Base-by-base conservation (phyloP, 2,113 vertebrate genomes). In the Bos indicus region DNA sequence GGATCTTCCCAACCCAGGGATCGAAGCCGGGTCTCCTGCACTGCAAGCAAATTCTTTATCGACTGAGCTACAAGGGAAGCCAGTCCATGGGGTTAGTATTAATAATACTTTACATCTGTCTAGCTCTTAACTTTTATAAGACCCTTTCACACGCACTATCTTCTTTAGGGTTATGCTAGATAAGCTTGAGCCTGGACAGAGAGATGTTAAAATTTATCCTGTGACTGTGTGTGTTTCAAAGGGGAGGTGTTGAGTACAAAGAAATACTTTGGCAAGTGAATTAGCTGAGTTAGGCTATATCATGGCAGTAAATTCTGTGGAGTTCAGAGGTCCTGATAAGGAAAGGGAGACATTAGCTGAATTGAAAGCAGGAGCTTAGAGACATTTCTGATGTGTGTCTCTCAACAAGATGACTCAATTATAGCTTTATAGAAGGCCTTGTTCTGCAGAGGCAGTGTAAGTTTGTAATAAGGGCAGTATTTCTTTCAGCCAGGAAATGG, bases 401-500 rank as follows among this genome's bases (percentile, higher is more conserved):
- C 9, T 7, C 64, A 90, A 85, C 52, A 92, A 17, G 5, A 56
- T 40, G 88, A 95, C 64, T 97, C 33, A 40, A 14, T 86, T 98
- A 95, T 71, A 56, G 52, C n/a, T 95, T 95, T 92, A 80, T 83
- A 89, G 87, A 64, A 96, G 95, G 21, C 54, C 78, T 90, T 87
- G 71, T 83, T 96, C 33, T 74, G 82, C 85, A 28, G 64, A 97
- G 46, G 93, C 56, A 33, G 14, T 93, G 5, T 89, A 93, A 54
- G 59, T 91, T 96, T 96, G 9, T 95, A 94, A 89, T 84, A 92
- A 90, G 88, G 67, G 19, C 28, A 7, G 25, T 83, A 60, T 83
- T 96, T n/a, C 90, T 97, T 95, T 92, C 67, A 7, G 60, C 80
- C 60, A 90, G 88, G 64, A 97, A 88, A 43, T 97, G 95, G 86